Evolutionary conservation across 1,140 invertebrate species (phyloP).

Genomic region (Drosophila teissieri): DNA sequence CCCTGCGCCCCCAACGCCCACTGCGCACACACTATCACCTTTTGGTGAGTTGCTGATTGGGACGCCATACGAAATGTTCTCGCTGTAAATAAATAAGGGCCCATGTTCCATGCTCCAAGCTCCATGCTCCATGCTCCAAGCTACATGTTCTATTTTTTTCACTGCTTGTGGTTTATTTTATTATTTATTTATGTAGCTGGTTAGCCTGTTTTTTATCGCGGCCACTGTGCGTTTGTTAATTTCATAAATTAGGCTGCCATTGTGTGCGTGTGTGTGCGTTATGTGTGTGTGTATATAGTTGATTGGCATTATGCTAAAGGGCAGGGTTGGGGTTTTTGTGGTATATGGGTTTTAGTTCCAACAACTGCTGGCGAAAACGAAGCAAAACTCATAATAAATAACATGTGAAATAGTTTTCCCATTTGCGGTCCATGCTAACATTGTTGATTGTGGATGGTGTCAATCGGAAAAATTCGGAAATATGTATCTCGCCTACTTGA

Average conservation of each 20-base stretch:
- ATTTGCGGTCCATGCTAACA: slow-evolving; percentile 46
- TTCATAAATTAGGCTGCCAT: slow-evolving; percentile 74
- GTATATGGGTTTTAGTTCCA: not conserved
- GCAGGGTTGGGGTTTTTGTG: not conserved
- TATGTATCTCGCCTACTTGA: slow-evolving; percentile 29
- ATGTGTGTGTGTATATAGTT: slow-evolving; percentile 21
- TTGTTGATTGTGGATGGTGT: slow-evolving; percentile 46
- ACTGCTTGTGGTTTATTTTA: slow-evolving; percentile 50
- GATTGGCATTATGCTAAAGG: slow-evolving; percentile 39
- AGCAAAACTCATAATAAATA: slow-evolving; percentile 11
- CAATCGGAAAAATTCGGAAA: slow-evolving; percentile 24
- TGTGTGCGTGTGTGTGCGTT: slow-evolving; percentile 14
- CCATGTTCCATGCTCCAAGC: slow-evolving; percentile 21
- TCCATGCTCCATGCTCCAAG: slow-evolving; percentile 18
- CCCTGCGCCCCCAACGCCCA: not conserved
- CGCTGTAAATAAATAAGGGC: slow-evolving; percentile 59
- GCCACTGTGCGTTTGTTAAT: slow-evolving; percentile 66
- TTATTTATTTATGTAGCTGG: slow-evolving; percentile 68
- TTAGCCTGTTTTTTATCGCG: slow-evolving; percentile 36
- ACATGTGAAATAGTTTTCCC: slow-evolving; percentile 35
- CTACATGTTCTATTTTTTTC: slow-evolving; percentile 22
- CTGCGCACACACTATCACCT: slow-evolving; percentile 33
- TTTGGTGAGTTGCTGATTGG: slow-evolving; percentile 62
- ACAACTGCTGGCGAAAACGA: not conserved
- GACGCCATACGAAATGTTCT: slow-evolving; percentile 69